Evolutionary conservation across 1,140 invertebrate species (phyloP), one percentile per base, ranked within the genome.

Genomic region (Drosophila leontia): DNA sequence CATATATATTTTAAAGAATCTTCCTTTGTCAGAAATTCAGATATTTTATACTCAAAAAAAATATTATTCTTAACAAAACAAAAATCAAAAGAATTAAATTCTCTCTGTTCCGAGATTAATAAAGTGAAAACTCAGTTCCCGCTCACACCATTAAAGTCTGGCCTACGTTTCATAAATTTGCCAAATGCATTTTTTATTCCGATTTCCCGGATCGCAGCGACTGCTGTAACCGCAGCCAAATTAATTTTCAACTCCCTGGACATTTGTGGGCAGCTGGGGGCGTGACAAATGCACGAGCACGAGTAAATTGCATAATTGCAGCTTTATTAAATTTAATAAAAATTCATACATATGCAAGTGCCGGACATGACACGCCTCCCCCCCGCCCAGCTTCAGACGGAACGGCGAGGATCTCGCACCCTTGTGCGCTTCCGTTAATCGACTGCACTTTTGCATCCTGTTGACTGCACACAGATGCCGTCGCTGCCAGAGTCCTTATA

Each of bases 281-380:
- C 78, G 74, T 80, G 78, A 82, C 82, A 84, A 85, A 84, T 81
- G 82, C 78, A 78, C 35, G 53, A 39, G 80, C 67, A 77, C 77
- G 60, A 82, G 71, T 75, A 75, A 75, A 75, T 75, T 64, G 71
- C 51, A 65, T 86, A 88, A 83, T 83, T 87, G 83, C 84, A 87
- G 78, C 77, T 87, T 87, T 88, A 88, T 87, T 70, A 87, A 87
- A 87, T 87, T 87, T 88, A 87, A 87, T 87, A 87, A 88, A 87
- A 79, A 79, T 78, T 59, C 75, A 78, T 78, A 77, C 65, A 78
- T 70, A 62, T 78, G 65, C 51, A 39, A 56, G 44, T n/a, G 53
- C 32, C 56, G 64, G 64, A 70, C 57, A 45, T 59, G 62, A 68
- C 76, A 77, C 83, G 76, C 75, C 83, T 75, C 61, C 61, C 83